Percentiles rank a stretch among this genome's conserved stretches.
Evolutionary conservation across 1,140 invertebrate genomes (phyloP).

Genomic region (Rhynchophorus ferrugineus): DNA sequence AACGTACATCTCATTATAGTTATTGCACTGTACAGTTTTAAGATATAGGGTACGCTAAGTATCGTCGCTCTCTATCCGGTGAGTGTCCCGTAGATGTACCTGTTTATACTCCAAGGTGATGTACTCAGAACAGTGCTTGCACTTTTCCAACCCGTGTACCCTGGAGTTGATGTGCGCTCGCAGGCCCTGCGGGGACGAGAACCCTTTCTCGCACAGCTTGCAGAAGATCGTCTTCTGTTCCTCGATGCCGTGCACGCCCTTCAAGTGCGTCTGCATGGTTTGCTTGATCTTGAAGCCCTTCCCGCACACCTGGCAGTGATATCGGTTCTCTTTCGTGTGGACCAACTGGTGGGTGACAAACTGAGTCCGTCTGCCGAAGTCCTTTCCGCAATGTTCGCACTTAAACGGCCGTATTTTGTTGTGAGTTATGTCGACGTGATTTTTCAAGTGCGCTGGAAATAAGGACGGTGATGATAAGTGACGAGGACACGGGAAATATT

Average conservation of each 20-base stretch:
- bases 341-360: constrained; percentile 30
- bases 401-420: constrained; percentile 39
- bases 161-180: constrained; percentile 16
- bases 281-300: constrained; percentile 21
- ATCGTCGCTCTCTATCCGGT: background rate
- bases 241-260: constrained; percentile 18
- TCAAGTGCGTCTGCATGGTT: constrained; percentile 19
- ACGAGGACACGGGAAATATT: too few species aligned
- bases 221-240: constrained; percentile 20
- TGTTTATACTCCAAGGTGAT: constrained; percentile 17
- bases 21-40: too few species aligned
- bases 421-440: constrained; percentile 17
- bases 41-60: too few species aligned
- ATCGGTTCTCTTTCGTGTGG: constrained; percentile 27
- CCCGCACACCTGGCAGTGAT: constrained; percentile 39
- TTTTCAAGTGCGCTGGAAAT: constrained; percentile 18
- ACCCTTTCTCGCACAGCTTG: constrained; percentile 16
- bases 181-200: constrained; percentile 11
- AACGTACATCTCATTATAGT: too few species aligned
- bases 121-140: constrained; percentile 15
- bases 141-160: constrained; percentile 17
- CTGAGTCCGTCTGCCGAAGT: constrained; percentile 30
- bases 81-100: constrained; percentile 15
- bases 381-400: constrained; percentile 32
- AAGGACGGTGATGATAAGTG: background rate